Evolutionary conservation across 2,888 invertebrate genomes (phyloP).

Genomic region (Geotrupes spiniger): DNA sequence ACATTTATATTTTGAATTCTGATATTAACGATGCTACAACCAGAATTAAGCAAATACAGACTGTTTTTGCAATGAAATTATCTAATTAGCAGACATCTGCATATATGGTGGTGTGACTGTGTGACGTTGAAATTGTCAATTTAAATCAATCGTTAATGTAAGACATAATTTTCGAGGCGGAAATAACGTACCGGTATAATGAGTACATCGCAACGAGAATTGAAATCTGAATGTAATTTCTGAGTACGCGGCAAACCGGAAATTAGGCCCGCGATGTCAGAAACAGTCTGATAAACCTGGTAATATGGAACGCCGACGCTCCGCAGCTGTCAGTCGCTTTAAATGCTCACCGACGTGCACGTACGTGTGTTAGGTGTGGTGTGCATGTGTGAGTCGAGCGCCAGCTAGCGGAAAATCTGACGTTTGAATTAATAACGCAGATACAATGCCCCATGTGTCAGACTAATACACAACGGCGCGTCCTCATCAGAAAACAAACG

Average conservation of each 20-base stretch:
- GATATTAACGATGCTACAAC: no score
- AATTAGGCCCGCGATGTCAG: slow-evolving; percentile 30
- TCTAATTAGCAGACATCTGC: no score
- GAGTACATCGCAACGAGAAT: slow-evolving; percentile 27
- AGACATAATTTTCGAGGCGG: neutral
- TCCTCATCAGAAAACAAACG: neutral
- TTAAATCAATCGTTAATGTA: no score
- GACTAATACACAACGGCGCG: neutral
- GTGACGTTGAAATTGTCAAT: no score
- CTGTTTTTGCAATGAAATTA: no score
- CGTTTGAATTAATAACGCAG: slow-evolving; percentile 15
- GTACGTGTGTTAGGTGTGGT: neutral
- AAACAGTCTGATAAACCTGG: slow-evolving; percentile 26
- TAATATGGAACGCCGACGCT: slow-evolving; percentile 23
- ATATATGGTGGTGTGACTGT: no score
- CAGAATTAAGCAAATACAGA: no score
- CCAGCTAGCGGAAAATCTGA: slow-evolving; percentile 3
- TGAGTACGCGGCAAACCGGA: slow-evolving; percentile 27
- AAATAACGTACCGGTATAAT: slow-evolving; percentile 25
- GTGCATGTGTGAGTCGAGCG: no score
- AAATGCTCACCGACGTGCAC: neutral
- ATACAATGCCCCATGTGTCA: slow-evolving; percentile 1
- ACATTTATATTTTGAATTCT: no score
- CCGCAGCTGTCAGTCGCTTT: slow-evolving; percentile 21
- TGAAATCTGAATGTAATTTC: slow-evolving; percentile 29